A percentile compares a stretch with the other conserved stretches of the same genome.
phyloP scores from a whole-genome alignment of 1,140 invertebrate species.

The Eufriesea mexicana region DNA sequence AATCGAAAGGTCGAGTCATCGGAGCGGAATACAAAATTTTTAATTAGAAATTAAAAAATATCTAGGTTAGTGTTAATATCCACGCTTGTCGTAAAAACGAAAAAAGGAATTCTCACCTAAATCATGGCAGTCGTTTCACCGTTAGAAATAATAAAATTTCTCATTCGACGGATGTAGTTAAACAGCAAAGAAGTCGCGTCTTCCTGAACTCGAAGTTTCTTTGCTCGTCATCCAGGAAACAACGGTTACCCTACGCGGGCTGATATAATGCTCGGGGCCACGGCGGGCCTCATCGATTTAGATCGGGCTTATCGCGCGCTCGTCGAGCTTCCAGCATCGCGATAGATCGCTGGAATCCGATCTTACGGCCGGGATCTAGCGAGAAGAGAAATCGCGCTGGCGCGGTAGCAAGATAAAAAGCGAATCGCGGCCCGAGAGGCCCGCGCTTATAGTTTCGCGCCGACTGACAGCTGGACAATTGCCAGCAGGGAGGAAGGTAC shows the following conservation, averaged over 20 bases:
- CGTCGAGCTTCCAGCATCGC: constrained; percentile 50
- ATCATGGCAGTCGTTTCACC: too few species aligned
- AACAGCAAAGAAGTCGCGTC: too few species aligned
- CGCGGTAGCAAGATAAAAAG: constrained; percentile 51
- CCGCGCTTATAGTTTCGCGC: constrained; percentile 57
- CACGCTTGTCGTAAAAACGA: too few species aligned
- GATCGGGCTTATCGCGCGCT: constrained; percentile 41
- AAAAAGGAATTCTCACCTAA: too few species aligned
- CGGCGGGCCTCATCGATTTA: constrained; percentile 28
- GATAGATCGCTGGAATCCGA: constrained; percentile 20
- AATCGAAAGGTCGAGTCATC: too few species aligned
- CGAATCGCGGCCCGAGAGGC: constrained; percentile 43
- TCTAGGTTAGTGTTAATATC: too few species aligned
- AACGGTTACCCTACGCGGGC: background rate
- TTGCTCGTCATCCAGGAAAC: constrained; percentile 2
- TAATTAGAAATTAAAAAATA: too few species aligned
- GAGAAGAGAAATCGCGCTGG: constrained; percentile 50
- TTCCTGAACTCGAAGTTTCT: too few species aligned
- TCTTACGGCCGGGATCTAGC: constrained; percentile 52
- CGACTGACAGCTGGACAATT: constrained; percentile 70
- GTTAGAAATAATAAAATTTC: too few species aligned
- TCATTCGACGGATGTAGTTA: too few species aligned
- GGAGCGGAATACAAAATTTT: too few species aligned
- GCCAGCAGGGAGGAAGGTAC: constrained; percentile 57
- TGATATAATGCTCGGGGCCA: constrained; percentile 18